Evolutionary conservation across 2,113 vertebrate species (phyloP), one percentile per base, ranked within the genome.

Genomic region (Hirundichthys speculiger): DNA sequence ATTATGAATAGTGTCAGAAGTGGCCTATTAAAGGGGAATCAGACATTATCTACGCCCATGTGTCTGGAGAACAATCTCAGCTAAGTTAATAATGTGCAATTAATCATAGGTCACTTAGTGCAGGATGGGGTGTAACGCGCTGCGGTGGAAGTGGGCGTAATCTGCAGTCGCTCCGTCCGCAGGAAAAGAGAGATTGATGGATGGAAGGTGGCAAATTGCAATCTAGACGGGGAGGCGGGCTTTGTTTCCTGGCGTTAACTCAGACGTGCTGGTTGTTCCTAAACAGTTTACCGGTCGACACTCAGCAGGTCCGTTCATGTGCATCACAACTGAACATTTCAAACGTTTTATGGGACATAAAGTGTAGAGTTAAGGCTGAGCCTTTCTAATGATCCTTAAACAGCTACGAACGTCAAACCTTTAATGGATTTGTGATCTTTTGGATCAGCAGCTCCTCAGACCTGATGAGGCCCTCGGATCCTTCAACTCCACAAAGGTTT

Each of bases 51-150:
- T 58, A 86, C 64, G 81, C 65, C 75, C 78, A 71, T 70, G 76
- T 91, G 88, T 92, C 87, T 69, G 59, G 81, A 88, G 86, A 90
- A 87, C 80, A 88, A 90, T 91, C 84, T 69, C 78, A 69, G 75
- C 86, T 85, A 77, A 83, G 83, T 86, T 90, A 92, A 91, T 92
- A 92, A 91, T 71, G 79, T 63, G 79, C 85, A 80, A 91, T 92
- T 90, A 91, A 92, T 92, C 90, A 89, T 82, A 72, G 87, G 87
- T 91, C 86, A 86, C 85, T 91, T 90, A 89, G 82, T 41, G 49
- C 80, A 71, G 45, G 71, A 77, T 63, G 77, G 62, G 55, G 76
- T 69, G 59, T 67, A 76, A 51, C 57, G 78, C 52, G 62, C 54
- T 52, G 49, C 56, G 24, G 72, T 54, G 77, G 64, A 73, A 53